These are phyloP conservation scores for Tyrannus savana DNA, from an alignment of 2,113 vertebrate species.

Conservation along the genomic window DNA sequence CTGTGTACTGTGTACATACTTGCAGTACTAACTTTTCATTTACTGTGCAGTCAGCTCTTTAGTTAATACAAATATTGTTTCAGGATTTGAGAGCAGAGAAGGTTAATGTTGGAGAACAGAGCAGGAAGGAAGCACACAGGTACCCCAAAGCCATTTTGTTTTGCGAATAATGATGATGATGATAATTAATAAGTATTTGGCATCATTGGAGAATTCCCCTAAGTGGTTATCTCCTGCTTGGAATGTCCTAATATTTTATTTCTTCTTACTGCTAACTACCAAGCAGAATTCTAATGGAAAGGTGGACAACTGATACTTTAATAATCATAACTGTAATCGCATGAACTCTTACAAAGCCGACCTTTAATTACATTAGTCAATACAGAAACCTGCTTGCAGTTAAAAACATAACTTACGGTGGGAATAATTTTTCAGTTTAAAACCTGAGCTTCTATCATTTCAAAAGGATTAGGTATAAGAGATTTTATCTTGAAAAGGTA, in stretches of 20 bases:
- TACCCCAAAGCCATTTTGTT: conserved; percentile 60
- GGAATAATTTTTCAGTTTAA: conserved; percentile 57
- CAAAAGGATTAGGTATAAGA: not conserved
- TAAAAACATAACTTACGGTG: conserved; percentile 57
- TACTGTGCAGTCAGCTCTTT: conserved; percentile 8
- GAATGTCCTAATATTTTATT: conserved; percentile 79
- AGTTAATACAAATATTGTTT: conserved; percentile 50
- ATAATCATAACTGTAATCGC: conserved; percentile 71
- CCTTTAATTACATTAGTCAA: conserved; percentile 72
- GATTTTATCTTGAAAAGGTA: not conserved
- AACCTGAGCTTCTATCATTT: not conserved
- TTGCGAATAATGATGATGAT: conserved; percentile 66
- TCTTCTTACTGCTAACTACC: conserved; percentile 73
- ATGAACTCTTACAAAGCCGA: conserved; percentile 62
- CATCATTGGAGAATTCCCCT: conserved; percentile 70
- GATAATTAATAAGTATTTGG: conserved; percentile 78
- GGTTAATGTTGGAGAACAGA: not conserved
- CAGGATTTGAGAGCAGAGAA: conserved; percentile 60
- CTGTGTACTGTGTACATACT: too few species aligned
- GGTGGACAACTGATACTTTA: conserved; percentile 67
- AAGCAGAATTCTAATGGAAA: conserved; percentile 74
- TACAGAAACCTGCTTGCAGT: conserved; percentile 48
- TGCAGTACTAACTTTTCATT: conserved; percentile 1
- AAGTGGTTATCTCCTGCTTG: conserved; percentile 74
- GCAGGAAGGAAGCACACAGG: conserved; percentile 48